Evolutionary conservation across 37 sponge, comb jelly and placozoan species (phyloP).

Genomic region (Theonella swinhoei): DNA sequence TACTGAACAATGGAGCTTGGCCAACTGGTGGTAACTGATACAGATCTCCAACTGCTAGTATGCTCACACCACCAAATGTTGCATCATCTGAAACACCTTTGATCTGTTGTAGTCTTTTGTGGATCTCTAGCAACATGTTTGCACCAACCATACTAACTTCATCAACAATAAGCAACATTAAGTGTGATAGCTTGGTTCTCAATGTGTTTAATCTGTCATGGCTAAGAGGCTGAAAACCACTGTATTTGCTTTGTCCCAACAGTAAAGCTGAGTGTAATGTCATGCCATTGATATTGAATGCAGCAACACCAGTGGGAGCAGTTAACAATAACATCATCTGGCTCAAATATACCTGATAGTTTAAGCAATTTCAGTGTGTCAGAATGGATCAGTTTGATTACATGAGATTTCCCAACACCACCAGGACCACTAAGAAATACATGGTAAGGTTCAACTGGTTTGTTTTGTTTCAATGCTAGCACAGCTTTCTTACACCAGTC

Average conservation of each 20-base stretch:
- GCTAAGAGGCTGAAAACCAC: conserved; percentile 8
- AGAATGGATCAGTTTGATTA: conserved; percentile 38
- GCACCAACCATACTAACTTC: conserved; percentile 60
- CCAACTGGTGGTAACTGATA: conserved; percentile 32
- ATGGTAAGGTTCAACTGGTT: conserved; percentile 30
- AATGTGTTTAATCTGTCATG: conserved; percentile 33
- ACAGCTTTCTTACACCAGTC: conserved; percentile 44
- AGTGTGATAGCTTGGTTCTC: background rate
- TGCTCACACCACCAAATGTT: conserved; percentile 24
- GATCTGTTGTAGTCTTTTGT: conserved; percentile 41
- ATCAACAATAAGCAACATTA: conserved; percentile 57
- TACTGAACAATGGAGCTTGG: background rate
- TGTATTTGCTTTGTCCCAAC: conserved; percentile 6
- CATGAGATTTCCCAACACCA: conserved; percentile 55
- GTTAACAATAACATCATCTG: conserved; percentile 43
- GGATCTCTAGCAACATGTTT: conserved; percentile 29
- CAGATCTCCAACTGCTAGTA: conserved; percentile 52
- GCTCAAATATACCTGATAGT: conserved; percentile 2
- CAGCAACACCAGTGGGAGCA: conserved; percentile 60
- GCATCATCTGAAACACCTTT: conserved; percentile 8
- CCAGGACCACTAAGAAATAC: conserved; percentile 48
- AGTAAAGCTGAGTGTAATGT: conserved; percentile 46
- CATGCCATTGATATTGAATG: conserved; percentile 53
- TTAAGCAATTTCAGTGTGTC: conserved; percentile 27
- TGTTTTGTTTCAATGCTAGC: conserved; percentile 18